A percentile compares a stretch with the other conserved stretches of the same genome.
Conservation (phyloP, 2,113 vertebrate species). For the Pachycephala philippinensis region DNA sequence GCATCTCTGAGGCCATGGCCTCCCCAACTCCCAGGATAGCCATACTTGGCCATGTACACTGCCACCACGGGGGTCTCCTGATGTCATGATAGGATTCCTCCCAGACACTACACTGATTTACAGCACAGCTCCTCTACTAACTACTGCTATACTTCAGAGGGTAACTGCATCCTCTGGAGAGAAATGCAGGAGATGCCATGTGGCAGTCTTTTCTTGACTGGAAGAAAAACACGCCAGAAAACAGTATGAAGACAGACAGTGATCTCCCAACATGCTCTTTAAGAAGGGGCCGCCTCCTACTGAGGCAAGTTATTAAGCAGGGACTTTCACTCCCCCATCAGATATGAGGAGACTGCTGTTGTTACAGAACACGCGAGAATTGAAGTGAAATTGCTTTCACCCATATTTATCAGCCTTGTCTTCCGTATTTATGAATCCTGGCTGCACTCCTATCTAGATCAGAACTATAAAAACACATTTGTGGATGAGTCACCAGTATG, state of each 20-base stretch:
- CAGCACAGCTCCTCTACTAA: not conserved
- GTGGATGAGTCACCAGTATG: not conserved
- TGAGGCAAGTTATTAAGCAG: not conserved
- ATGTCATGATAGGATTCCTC: not conserved
- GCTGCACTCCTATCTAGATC: not conserved
- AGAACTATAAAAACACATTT: not conserved
- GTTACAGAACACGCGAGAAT: not conserved
- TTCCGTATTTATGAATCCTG: not conserved
- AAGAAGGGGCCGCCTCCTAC: not conserved
- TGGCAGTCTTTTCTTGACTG: not conserved
- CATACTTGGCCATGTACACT: not conserved
- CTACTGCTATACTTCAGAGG: not conserved
- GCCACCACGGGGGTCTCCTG: not conserved
- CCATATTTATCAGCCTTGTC: not conserved
- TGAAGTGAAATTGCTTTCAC: not conserved
- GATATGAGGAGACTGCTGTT: not conserved
- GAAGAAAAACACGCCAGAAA: not conserved
- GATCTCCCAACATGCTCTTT: not conserved
- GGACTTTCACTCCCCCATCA: not conserved
- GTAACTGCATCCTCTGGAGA: not conserved
- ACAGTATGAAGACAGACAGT: not conserved
- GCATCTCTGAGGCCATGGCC: not conserved
- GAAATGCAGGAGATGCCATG: not conserved
- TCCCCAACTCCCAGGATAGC: not conserved
- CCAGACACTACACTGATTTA: not conserved